Evolutionary conservation across 2,113 vertebrate species (phyloP), one percentile per base, ranked within the genome.

Genomic region (Bufo gargarizans): DNA sequence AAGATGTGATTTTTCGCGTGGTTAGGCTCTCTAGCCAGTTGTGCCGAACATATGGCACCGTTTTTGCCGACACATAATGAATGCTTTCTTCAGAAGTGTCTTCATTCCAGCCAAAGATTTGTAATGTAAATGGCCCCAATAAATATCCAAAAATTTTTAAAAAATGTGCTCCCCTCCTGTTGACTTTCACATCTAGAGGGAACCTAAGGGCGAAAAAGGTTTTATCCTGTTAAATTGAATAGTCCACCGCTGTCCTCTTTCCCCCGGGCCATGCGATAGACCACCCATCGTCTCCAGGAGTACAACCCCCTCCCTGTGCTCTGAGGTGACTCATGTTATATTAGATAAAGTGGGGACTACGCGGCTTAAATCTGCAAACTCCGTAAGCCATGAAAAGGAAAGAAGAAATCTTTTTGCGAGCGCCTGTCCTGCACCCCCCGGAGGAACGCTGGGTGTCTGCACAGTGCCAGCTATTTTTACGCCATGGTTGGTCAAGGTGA

Each of bases 401-500:
- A 72, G 69, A 17, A 13, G 45, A 74, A 47, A 17, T 43, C 3
- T 47, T 16, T 33, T 45, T 17, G 6, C 0, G 5, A 8, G 14
- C 14, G 71, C 11, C 2, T 1, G 4, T 45, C 71, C 4, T 74
- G 14, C 16, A 6, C 43, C 43, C 71, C 8, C 9, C 14, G 14
- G 43, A 13, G 33, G 12, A 22, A 4, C 1, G 83, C 65, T 47
- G 16, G 20, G 45, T 53, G 49, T 0, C 20, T 78, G 45, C 6
- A 59, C 49, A 67, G 58, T 78, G 6, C 53, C 45, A 4, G 63
- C 56, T 85, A 19, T 76, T 90, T 91, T 74, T 63, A 10, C 58
- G n/a, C 67, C 88, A 19, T n/a, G 43, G 22, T 33, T 12, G 22
- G 90, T 87, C 90, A 91, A 93, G 89, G 85, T 87, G 90, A 91